Base-by-base conservation (phyloP, 2,113 vertebrate genomes). In the Lontra canadensis region DNA sequence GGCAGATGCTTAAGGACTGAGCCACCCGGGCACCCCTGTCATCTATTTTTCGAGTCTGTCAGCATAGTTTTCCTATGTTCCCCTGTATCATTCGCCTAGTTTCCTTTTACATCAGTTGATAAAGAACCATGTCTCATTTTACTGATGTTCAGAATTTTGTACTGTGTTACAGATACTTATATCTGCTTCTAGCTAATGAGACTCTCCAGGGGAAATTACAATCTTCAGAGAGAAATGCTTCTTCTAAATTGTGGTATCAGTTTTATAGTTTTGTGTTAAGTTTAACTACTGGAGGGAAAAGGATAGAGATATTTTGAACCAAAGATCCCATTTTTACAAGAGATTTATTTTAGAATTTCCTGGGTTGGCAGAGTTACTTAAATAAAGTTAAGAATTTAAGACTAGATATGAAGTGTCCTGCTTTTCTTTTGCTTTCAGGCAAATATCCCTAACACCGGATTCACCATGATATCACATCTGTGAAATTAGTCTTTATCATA, bases 201-300 rank as follows among this genome's bases (percentile, higher is more conserved):
- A 73, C 42, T 6, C 36, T 91, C 52, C 4, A 17, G n/a, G 49
- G 47, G 49, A 44, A 85, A 69, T 29, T 69, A 42, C 1, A 52
- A 13, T 78, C 52, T 88, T 87, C 21, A 61, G 31, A 81, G 29
- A 88, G n/a, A 96, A 81, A 69, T 63, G 29, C 36, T 78, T 91
- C 67, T 90, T 83, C 55, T 82, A 42, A 85, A 59, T 83, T 97
- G 86, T 71, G n/a, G 31, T 67, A 39, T 92, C 69, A 76, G 20
- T 93, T 88, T 87, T 67, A 82, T 85, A 63, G 12, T 18, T 95
- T 79, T 97, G 13, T 49, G 95, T 90, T 90, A 93, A 55, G 10
- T 88, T 86, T 86, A 85, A 63, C 52, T 42, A 81, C 10, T 93
- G 21, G 34, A 92, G 7, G 55, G 39, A 52, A 91, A 97, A 42